A percentile compares a stretch with the other conserved stretches of the same genome.
phyloP scores from a whole-genome alignment of 2,888 invertebrate species.

The Plebejus melissa region DNA sequence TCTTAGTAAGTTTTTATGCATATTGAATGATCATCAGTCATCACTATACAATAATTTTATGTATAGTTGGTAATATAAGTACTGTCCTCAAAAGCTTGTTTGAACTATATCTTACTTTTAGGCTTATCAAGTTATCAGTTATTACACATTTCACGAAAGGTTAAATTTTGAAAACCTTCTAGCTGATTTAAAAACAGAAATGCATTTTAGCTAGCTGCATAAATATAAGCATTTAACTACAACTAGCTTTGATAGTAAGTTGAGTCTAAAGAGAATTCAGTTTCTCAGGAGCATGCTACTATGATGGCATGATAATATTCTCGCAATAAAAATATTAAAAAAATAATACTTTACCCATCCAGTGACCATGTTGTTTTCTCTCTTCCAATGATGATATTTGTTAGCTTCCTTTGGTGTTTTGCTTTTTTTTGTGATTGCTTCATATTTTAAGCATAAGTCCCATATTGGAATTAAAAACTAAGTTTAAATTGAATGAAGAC shows the following conservation, averaged over 20 bases:
- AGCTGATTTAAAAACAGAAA: neutral
- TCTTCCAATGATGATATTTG: neutral
- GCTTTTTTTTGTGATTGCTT: neutral
- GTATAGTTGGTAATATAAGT: neutral
- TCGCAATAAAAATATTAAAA: neutral
- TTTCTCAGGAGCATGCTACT: neutral
- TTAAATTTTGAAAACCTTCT: too few relatives aligned
- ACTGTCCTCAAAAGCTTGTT: neutral
- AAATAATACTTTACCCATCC: neutral
- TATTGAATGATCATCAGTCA: neutral
- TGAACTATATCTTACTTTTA: too few relatives aligned
- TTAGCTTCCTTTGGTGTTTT: neutral
- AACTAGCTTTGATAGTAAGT: neutral
- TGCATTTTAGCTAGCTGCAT: neutral
- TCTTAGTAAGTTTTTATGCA: too few relatives aligned
- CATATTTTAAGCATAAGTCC: slow-evolving; percentile 9
- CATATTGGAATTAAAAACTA: neutral
- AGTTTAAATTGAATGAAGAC: neutral
- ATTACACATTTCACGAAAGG: too few relatives aligned
- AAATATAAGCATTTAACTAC: neutral
- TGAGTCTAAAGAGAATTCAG: too few relatives aligned
- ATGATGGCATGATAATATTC: neutral
- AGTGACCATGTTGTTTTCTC: neutral
- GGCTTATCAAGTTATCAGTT: too few relatives aligned
- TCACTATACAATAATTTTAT: neutral